phyloP scores from a whole-genome alignment of 2,113 vertebrate genomes.

The Excalfactoria chinensis region DNA sequence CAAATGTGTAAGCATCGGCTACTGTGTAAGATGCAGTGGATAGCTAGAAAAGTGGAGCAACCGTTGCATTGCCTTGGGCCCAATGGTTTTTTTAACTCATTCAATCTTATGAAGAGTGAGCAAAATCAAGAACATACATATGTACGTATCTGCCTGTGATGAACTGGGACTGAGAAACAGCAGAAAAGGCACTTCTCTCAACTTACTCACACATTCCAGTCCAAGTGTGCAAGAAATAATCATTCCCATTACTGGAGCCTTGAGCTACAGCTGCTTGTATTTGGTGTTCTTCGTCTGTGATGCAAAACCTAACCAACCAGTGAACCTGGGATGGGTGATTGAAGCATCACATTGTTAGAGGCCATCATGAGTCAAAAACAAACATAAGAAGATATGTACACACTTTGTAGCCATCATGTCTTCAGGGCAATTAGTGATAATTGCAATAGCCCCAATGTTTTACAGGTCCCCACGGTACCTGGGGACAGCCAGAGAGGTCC shows the following conservation, averaged over 20 bases:
- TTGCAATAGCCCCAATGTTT: not conserved
- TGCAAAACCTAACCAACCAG: not conserved
- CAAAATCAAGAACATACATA: not conserved
- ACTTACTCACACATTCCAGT: not conserved
- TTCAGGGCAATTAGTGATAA: not conserved
- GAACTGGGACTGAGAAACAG: not conserved
- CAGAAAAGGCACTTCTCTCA: not conserved
- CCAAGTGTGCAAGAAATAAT: not conserved
- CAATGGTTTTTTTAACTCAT: not conserved
- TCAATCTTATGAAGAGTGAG: not conserved
- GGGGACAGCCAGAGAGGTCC: not conserved
- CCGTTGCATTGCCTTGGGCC: not conserved
- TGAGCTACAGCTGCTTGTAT: not conserved
- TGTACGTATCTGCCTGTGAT: not conserved
- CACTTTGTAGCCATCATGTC: not conserved
- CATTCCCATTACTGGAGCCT: not conserved
- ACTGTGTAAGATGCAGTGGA: not conserved
- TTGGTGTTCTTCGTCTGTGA: not conserved
- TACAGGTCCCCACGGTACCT: not conserved
- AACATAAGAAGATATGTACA: accelerated
- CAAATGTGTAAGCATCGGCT: not conserved
- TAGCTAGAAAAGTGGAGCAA: not conserved
- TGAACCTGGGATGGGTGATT: not conserved
- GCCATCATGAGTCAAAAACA: not conserved
- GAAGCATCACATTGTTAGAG: not conserved